These are phyloP conservation scores for Hoplodrina blanda DNA, from an alignment of 2,888 invertebrate species.

Conservation along the genomic window DNA sequence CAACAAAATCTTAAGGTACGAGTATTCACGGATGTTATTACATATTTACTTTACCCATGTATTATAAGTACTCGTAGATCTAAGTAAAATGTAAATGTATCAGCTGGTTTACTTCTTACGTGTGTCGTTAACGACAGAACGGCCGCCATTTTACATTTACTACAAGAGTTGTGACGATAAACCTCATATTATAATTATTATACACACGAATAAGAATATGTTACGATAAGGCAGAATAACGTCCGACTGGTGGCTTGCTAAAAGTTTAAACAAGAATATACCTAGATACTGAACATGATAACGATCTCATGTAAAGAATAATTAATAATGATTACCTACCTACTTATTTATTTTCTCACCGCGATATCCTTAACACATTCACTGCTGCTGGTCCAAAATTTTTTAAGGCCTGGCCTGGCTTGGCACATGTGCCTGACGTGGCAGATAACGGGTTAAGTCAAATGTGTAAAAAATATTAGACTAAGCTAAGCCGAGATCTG, in stretches of 20 bases:
- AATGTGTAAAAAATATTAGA: neutral
- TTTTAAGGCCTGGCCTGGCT: too few relatives aligned
- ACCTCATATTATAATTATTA: conserved; percentile 32
- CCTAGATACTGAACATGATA: too few relatives aligned
- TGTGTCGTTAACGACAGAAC: conserved; percentile 40
- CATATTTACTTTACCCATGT: conserved; percentile 28
- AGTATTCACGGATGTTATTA: conserved; percentile 7
- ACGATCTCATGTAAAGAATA: too few relatives aligned
- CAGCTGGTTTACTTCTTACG: conserved; percentile 48
- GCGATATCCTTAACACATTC: too few relatives aligned
- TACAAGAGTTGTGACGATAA: conserved; percentile 49
- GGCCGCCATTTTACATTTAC: conserved; percentile 42
- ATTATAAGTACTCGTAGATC: conserved; percentile 16
- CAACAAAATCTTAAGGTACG: neutral
- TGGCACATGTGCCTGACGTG: too few relatives aligned
- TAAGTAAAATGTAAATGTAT: conserved; percentile 47
- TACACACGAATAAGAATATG: conserved; percentile 18
- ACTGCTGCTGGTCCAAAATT: too few relatives aligned
- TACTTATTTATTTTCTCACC: too few relatives aligned
- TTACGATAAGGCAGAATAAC: neutral
- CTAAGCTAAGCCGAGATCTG: too few relatives aligned
- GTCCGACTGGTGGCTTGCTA: conserved; percentile 2
- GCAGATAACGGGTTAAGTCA: too few relatives aligned
- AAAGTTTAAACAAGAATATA: neutral
- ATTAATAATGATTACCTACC: too few relatives aligned